Base-by-base conservation (phyloP, 2,888 invertebrate genomes). In the Ligdia adustata region DNA sequence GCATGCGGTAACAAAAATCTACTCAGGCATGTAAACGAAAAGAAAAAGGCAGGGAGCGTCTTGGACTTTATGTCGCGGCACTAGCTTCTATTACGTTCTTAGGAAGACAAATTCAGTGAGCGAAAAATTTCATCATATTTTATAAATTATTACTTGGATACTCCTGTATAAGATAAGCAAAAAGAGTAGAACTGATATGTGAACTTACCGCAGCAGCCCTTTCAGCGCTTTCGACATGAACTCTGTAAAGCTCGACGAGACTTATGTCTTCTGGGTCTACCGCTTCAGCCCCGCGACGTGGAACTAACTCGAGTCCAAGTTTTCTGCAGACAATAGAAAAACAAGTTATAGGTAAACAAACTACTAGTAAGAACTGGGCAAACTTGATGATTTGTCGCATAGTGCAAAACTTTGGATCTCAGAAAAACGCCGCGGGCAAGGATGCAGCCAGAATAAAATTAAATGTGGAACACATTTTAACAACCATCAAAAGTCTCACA, bases 211-310 rank as follows among this genome's bases (percentile, higher is more conserved):
- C 93, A 16, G 94, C 93, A 66, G 94, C 94, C 63, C 87, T 69
- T 57, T 94, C 94, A n/a, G 94, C 94, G 68, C 94, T 94, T 60
- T 92, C 92, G 9, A 93, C 93, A 63, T 95, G 94, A 13, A 96
- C 96, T 72, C 96, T 93, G 81, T 97, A 96, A 9, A 98, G 91
- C 66, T 97, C 95, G 33, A 98, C 96, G 22, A 97, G 93, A 60
- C 97, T 97, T 89, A 97, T 95, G 34, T 94, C 93, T 69, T 97
- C 97, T 16, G 97, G 95, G 75, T 98, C 97, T 22, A 98, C 97
- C 79, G 97, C 97, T 72, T 97, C 94, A 14, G 96, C 95, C 18
- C 97, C 96, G 57, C 95, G 94, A 14, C 98, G 92, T 0, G 98
- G 98, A 13, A 98, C 98, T 72, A 98, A 83, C 83, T 98, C 98